Conservation (phyloP, 2,113 vertebrate genomes). For the Otolemur garnettii region DNA sequence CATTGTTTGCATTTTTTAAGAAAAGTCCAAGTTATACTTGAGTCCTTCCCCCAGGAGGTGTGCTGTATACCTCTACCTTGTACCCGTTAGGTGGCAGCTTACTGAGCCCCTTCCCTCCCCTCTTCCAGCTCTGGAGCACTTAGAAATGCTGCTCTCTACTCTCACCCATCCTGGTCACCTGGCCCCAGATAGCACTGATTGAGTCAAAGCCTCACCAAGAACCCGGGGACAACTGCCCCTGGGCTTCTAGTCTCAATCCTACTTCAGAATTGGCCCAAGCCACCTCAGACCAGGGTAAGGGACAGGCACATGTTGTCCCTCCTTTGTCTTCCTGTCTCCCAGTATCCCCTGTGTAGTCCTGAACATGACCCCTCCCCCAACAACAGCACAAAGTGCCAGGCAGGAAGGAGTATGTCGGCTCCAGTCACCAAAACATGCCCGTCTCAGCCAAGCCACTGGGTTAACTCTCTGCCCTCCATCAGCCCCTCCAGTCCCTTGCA, state of each 20-base stretch:
- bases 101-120: no score
- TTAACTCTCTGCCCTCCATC: not conserved
- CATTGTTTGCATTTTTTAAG: no score
- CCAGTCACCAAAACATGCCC: not conserved
- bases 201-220: not conserved
- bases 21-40: no score
- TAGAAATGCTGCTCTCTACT: not conserved
- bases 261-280: not conserved
- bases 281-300: not conserved
- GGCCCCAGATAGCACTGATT: not conserved
- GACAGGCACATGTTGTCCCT: not conserved
- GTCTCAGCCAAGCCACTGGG: not conserved
- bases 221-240: not conserved
- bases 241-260: not conserved
- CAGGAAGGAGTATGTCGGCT: not conserved
- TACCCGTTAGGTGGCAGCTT: no score
- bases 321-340: not conserved
- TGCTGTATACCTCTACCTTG: no score
- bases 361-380: not conserved
- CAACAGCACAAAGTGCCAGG: not conserved
- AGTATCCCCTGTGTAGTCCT: not conserved
- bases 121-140: not conserved
- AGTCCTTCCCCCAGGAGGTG: no score
- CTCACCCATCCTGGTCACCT: not conserved
- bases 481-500: not conserved